A percentile compares a stretch with the other conserved stretches of the same genome.
These are phyloP conservation scores for Leucoraja erinaceus DNA, from an alignment of 2,113 vertebrate species.

Conservation along the genomic window DNA sequence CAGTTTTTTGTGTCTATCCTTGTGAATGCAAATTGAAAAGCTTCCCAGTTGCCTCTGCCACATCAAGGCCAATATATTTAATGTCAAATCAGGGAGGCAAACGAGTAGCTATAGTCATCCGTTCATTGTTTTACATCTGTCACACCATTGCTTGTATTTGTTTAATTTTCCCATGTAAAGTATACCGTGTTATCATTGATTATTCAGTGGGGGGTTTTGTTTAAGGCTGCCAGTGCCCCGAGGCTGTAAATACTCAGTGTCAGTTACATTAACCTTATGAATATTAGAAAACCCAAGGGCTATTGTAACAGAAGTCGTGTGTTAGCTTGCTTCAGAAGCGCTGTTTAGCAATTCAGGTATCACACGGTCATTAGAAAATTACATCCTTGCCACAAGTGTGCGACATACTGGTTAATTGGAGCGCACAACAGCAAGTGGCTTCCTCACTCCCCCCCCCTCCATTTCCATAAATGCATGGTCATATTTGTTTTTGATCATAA, in stretches of 20 bases:
- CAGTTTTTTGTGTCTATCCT: too few relatives aligned
- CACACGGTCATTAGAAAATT: conserved; percentile 27
- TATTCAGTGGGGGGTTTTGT: conserved; percentile 12
- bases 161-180: neutral
- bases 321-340: conserved; percentile 26
- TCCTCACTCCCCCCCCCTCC: too few relatives aligned
- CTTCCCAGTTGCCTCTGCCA: neutral
- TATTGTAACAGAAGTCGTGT: conserved; percentile 25
- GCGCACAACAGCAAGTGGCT: neutral
- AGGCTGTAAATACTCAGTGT: conserved; percentile 26
- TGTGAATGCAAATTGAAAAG: neutral
- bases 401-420: conserved; percentile 8
- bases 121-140: conserved; percentile 12
- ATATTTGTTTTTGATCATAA: neutral
- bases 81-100: neutral
- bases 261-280: conserved; percentile 38
- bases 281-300: conserved; percentile 37
- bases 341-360: conserved; percentile 32
- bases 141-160: neutral
- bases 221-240: conserved; percentile 19
- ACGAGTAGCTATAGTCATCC: neutral
- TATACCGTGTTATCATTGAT: conserved; percentile 6
- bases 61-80: neutral
- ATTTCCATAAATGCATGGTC: neutral
- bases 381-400: neutral